Conservation (phyloP, 2,797 vertebrate genomes). For the Tadarida brasiliensis region DNA sequence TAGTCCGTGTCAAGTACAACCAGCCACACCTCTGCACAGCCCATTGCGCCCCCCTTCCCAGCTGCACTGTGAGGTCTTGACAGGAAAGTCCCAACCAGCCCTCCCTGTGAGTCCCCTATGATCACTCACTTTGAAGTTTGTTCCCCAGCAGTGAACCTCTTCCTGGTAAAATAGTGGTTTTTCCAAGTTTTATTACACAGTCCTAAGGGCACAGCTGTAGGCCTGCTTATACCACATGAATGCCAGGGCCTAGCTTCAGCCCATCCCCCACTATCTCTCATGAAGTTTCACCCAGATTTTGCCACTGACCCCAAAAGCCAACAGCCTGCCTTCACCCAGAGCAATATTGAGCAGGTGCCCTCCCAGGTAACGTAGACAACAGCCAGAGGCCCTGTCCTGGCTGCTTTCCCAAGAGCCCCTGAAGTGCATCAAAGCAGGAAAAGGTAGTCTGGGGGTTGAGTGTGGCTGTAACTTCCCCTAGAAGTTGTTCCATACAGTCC, state of each 20-base stretch:
- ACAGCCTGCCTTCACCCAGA: slow-evolving; percentile 29
- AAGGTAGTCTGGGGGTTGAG: neutral
- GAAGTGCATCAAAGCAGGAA: slow-evolving; percentile 55
- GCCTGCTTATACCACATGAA: slow-evolving; percentile 60
- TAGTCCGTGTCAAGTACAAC: slow-evolving; percentile 54
- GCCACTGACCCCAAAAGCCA: slow-evolving; percentile 53
- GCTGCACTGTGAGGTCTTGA: slow-evolving; percentile 75
- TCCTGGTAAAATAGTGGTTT: slow-evolving; percentile 81
- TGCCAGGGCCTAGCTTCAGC: slow-evolving; percentile 7
- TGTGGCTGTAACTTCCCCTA: neutral
- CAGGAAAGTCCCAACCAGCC: slow-evolving; percentile 82
- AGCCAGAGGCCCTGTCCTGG: neutral
- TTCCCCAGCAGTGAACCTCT: slow-evolving; percentile 80
- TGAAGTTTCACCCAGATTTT: slow-evolving; percentile 67
- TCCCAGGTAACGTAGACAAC: slow-evolving; percentile 49
- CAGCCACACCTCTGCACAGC: slow-evolving; percentile 64
- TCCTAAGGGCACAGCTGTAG: slow-evolving; percentile 41
- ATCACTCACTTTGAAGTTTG: slow-evolving; percentile 83
- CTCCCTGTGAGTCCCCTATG: slow-evolving; percentile 81
- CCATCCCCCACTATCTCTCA: neutral
- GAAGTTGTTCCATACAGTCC: slow-evolving; percentile 25
- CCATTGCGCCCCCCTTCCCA: slow-evolving; percentile 45
- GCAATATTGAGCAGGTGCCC: slow-evolving; percentile 52
- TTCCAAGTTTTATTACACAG: slow-evolving; percentile 78
- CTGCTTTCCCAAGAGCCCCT: slow-evolving; percentile 19